phyloP scores from a whole-genome alignment of 2,797 vertebrate species.

The Phalanger gymnotis region DNA sequence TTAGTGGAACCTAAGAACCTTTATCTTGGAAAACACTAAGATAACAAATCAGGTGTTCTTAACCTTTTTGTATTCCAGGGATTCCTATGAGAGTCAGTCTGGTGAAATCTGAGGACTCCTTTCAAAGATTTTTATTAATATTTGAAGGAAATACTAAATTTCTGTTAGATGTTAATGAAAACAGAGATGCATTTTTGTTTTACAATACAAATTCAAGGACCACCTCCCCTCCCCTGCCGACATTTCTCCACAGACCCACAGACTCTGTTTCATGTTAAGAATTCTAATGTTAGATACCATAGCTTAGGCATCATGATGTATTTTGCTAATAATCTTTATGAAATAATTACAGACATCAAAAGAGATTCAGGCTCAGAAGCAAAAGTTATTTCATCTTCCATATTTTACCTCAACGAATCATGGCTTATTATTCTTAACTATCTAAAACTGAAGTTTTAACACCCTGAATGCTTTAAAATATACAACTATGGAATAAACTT shows the following conservation, averaged over 20 bases:
- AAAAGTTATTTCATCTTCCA: not conserved
- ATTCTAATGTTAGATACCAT: not conserved
- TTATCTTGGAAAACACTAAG: not conserved
- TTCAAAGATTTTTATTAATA: not conserved
- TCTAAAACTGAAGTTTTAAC: not conserved
- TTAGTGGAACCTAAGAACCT: conserved; percentile 14
- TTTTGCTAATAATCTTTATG: conserved; percentile 8
- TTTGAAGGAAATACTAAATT: not conserved
- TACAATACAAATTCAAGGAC: not conserved
- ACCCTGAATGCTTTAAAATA: not conserved
- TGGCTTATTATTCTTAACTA: not conserved
- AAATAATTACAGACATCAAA: not conserved
- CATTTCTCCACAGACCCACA: not conserved
- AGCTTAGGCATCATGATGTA: not conserved
- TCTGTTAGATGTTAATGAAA: not conserved
- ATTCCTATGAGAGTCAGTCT: not conserved
- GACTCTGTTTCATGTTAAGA: not conserved
- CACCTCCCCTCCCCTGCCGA: not conserved
- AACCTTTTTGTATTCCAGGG: not conserved
- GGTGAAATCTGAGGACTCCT: not conserved
- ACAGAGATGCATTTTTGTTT: not conserved
- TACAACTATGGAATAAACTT: not conserved
- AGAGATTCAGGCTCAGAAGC: not conserved
- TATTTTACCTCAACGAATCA: not conserved
- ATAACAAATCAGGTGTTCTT: not conserved